These are phyloP conservation scores for Poeciliopsis turrubarensis DNA, from an alignment of 2,113 vertebrate species.

Conservation along the genomic window DNA sequence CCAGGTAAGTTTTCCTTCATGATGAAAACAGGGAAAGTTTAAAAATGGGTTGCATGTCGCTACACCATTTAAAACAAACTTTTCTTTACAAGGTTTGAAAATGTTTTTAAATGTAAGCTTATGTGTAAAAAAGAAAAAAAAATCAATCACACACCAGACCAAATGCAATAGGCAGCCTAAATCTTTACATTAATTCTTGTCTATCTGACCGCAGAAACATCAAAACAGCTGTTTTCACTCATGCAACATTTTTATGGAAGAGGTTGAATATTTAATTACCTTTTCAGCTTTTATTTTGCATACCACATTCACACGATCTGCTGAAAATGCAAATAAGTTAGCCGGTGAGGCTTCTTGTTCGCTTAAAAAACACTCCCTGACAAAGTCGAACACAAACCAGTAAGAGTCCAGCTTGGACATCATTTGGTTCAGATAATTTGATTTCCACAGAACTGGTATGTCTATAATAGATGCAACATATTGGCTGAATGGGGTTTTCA, in stretches of 20 bases:
- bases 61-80: background rate
- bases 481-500: background rate
- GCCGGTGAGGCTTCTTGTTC: too few species aligned
- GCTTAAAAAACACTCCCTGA: too few species aligned
- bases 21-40: background rate
- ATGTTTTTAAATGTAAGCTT: background rate
- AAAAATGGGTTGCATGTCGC: background rate
- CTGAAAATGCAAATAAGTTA: background rate
- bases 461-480: background rate
- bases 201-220: background rate
- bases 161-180: background rate
- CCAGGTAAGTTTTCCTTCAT: background rate
- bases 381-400: background rate
- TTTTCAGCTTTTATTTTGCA: background rate
- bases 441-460: background rate
- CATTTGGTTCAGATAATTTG: background rate
- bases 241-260: too few species aligned
- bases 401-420: background rate
- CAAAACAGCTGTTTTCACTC: background rate
- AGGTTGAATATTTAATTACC: too few species aligned
- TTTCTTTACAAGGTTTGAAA: background rate
- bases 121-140: background rate
- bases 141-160: background rate
- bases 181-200: background rate
- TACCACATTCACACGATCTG: background rate